A percentile compares a stretch with the other conserved stretches of the same genome.
Evolutionary conservation across 2,797 vertebrate genomes (phyloP).

Genomic region (Poecilia gillii): DNA sequence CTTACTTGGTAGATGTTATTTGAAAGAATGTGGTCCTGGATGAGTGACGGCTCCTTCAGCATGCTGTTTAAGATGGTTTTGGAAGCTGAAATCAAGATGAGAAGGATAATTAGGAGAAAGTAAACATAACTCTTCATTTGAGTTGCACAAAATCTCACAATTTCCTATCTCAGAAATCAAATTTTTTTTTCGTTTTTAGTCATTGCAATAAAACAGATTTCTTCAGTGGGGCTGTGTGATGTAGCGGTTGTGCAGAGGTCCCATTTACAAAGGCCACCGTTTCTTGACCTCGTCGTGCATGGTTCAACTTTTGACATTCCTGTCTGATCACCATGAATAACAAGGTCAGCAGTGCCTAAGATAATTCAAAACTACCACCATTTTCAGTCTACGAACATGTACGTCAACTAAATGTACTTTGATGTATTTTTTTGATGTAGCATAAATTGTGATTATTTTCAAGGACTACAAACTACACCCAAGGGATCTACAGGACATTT

Average conservation of each 20-base stretch:
- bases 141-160: neutral
- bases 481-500: neutral
- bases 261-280: neutral
- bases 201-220: neutral
- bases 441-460: neutral
- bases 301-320: neutral
- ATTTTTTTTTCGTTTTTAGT: neutral
- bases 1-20: constrained; percentile 93
- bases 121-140: neutral
- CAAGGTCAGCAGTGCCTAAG: constrained; percentile 6
- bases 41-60: constrained; percentile 94
- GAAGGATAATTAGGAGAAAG: neutral
- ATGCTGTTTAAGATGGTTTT: constrained; percentile 92
- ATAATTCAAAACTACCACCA: neutral
- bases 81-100: constrained; percentile 78
- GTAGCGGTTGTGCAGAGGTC: neutral
- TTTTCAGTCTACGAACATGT: neutral
- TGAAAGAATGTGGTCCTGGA: constrained; percentile 91
- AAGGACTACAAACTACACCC: neutral
- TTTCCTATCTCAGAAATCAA: neutral
- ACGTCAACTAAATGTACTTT: neutral
- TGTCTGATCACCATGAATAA: neutral
- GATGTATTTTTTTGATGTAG: neutral
- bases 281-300: neutral
- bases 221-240: neutral